These are phyloP conservation scores for Acrobasis suavella DNA, from an alignment of 2,888 invertebrate species.

Conservation along the genomic window DNA sequence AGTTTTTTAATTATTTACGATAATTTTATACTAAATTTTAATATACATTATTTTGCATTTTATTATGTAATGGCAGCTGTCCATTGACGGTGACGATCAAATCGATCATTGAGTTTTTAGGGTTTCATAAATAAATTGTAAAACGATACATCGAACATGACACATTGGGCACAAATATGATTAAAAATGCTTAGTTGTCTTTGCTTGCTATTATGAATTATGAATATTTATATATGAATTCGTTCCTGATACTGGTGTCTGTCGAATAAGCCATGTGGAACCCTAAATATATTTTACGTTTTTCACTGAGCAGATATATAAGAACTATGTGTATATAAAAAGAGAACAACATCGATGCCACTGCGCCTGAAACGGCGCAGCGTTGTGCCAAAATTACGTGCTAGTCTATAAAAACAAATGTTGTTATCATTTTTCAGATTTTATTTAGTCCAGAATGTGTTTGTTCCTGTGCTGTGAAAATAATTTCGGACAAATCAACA, in stretches of 20 bases:
- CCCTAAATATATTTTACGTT: slow-evolving; percentile 53
- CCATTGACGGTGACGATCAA: slow-evolving; percentile 69
- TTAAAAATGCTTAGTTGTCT: slow-evolving; percentile 64
- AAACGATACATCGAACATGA: slow-evolving; percentile 82
- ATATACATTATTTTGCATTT: slow-evolving; percentile 80
- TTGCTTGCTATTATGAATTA: slow-evolving; percentile 61
- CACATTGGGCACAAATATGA: slow-evolving; percentile 80
- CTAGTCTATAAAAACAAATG: slow-evolving; percentile 79
- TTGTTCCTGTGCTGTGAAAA: slow-evolving; percentile 80
- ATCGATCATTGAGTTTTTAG: slow-evolving; percentile 65
- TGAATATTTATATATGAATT: slow-evolving; percentile 50
- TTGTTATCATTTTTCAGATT: slow-evolving; percentile 82
- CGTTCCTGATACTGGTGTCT: slow-evolving; percentile 56
- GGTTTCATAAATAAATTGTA: slow-evolving; percentile 73
- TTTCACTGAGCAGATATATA: slow-evolving; percentile 61
- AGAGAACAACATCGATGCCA: slow-evolving; percentile 76
- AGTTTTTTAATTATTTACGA: slow-evolving; percentile 75
- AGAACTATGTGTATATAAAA: slow-evolving; percentile 51
- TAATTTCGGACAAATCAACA: slow-evolving; percentile 77
- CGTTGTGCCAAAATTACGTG: slow-evolving; percentile 82
- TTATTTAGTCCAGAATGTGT: slow-evolving; percentile 82
- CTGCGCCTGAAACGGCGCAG: slow-evolving; percentile 67
- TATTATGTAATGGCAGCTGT: slow-evolving; percentile 79
- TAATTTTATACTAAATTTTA: slow-evolving; percentile 70
- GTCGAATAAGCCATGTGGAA: slow-evolving; percentile 59